These are phyloP conservation scores for Frieseomelitta varia DNA, from an alignment of 1,140 invertebrate species.

Conservation along the genomic window DNA sequence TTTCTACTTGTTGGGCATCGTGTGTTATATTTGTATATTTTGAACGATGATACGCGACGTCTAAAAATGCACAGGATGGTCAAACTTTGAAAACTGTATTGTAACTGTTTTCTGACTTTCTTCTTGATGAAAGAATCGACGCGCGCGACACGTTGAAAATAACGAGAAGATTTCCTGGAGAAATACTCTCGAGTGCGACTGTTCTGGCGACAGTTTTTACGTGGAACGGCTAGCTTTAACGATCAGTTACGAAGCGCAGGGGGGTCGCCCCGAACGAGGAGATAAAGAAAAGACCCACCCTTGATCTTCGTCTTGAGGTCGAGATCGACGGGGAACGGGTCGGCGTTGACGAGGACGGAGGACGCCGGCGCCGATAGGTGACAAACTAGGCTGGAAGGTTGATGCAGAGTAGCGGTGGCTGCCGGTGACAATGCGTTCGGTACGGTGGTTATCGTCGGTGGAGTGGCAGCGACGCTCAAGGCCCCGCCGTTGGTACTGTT, in stretches of 20 bases:
- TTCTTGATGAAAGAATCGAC: no score
- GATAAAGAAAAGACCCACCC: constrained; percentile 59
- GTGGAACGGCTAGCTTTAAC: no score
- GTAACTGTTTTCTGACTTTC: no score
- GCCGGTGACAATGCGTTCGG: constrained; percentile 48
- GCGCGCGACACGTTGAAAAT: no score
- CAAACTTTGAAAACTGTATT: no score
- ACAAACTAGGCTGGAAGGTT: constrained; percentile 67
- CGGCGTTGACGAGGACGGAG: constrained; percentile 53
- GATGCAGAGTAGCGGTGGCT: constrained; percentile 10
- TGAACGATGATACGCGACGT: no score
- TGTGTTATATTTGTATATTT: no score
- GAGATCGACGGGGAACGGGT: constrained; percentile 68
- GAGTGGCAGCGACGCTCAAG: constrained; percentile 47
- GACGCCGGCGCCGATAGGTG: constrained; percentile 65
- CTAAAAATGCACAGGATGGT: no score
- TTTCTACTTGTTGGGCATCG: not conserved
- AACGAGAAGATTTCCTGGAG: no score
- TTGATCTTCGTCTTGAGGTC: constrained; percentile 73
- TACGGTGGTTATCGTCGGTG: constrained; percentile 61
- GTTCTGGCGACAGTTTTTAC: no score
- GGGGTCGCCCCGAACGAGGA: not conserved
- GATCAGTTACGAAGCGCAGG: no score
- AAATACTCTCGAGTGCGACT: no score
- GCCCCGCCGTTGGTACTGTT: constrained; percentile 52